Evolutionary conservation across 92 coral and sea anemone genomes (phyloP).

Genomic region (Epizoanthus illoricatus): DNA sequence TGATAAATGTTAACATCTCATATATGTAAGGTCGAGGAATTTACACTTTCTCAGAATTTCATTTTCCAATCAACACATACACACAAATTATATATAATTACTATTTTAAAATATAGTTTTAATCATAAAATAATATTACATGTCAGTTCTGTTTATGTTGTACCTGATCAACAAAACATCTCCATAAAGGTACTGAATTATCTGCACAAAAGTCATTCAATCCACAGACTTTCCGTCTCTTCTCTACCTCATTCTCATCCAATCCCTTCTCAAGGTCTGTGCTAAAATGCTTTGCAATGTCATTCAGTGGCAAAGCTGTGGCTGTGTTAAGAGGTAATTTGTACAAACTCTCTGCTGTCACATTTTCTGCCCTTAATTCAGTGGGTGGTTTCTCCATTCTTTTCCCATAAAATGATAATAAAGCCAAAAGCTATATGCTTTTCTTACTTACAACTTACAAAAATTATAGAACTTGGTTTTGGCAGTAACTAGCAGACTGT

Average conservation of each 20-base stretch:
- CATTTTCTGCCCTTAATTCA: background rate
- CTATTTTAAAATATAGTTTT: background rate
- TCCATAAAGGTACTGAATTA: slow-evolving; percentile 80
- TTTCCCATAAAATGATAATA: background rate
- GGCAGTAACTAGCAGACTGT: background rate
- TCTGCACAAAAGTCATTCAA: slow-evolving; percentile 83
- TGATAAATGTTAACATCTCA: too few species aligned
- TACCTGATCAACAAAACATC: slow-evolving; percentile 84
- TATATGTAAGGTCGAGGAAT: too few species aligned
- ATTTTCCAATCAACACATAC: background rate
- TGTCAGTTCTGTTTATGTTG: background rate
- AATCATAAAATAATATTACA: background rate
- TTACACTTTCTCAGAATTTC: background rate
- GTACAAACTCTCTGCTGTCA: background rate
- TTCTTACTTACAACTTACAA: background rate
- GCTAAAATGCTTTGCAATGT: slow-evolving; percentile 72
- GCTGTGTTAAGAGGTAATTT: slow-evolving; percentile 3
- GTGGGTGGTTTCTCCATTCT: background rate
- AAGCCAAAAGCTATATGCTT: background rate
- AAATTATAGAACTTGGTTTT: background rate
- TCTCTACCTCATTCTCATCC: slow-evolving; percentile 67
- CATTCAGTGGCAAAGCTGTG: slow-evolving; percentile 54
- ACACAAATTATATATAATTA: background rate
- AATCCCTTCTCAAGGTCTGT: slow-evolving; percentile 67
- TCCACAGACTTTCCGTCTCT: slow-evolving; percentile 76